Conservation (phyloP, 2,888 invertebrate genomes). For the Matsumyia berberina region DNA sequence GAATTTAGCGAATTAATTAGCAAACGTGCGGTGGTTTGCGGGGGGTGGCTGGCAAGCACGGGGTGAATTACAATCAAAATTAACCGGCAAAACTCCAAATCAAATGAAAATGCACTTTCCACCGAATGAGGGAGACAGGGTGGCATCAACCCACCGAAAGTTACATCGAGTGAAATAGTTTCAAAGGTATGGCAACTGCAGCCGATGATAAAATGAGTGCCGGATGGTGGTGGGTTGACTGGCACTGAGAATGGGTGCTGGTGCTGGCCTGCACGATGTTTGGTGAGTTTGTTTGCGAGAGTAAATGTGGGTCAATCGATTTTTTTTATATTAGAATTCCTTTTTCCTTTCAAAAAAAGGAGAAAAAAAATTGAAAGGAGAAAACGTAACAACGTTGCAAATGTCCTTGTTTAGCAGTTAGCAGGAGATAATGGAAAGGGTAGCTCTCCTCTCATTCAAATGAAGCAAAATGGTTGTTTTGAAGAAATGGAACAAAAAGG, state of each 20-base stretch:
- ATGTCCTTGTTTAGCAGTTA: slow-evolving; percentile 58
- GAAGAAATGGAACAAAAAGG: background rate
- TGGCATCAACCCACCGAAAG: slow-evolving; percentile 15
- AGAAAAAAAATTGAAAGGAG: background rate
- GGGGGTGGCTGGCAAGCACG: no score
- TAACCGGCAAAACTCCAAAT: slow-evolving; percentile 17
- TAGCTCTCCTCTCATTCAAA: slow-evolving; percentile 18
- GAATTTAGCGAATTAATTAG: slow-evolving; percentile 38
- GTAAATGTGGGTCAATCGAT: slow-evolving; percentile 67
- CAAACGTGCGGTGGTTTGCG: slow-evolving; percentile 17
- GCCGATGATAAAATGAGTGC: slow-evolving; percentile 36
- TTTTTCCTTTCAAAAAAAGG: slow-evolving; percentile 11
- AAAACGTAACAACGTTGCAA: slow-evolving; percentile 41
- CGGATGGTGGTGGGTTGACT: background rate
- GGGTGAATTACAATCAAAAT: slow-evolving; percentile 41
- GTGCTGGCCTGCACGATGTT: slow-evolving; percentile 9
- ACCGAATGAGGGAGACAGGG: background rate
- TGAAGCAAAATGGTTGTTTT: slow-evolving; percentile 5
- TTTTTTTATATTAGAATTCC: slow-evolving; percentile 36
- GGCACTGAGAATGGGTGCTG: background rate
- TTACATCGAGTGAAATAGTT: slow-evolving; percentile 40
- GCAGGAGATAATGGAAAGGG: slow-evolving; percentile 31
- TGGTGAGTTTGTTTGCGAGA: slow-evolving; percentile 34
- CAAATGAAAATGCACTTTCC: slow-evolving; percentile 35
- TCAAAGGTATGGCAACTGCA: slow-evolving; percentile 61